phyloP scores from a whole-genome alignment of 2,113 vertebrate genomes.

The Toxotes chatareus region DNA sequence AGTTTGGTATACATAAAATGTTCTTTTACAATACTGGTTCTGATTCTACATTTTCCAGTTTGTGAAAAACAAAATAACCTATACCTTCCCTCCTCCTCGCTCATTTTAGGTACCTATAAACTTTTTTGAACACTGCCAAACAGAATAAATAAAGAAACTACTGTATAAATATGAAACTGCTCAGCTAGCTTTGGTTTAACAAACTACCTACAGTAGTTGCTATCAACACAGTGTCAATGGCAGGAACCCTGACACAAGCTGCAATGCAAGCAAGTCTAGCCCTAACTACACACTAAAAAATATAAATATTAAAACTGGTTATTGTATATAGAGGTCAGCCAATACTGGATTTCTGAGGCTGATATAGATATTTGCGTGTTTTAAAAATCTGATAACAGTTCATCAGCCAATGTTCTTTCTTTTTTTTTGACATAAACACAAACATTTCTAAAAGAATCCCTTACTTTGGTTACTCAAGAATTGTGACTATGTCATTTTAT shows the following conservation, averaged over 20 bases:
- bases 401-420: not conserved
- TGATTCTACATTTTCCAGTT: constrained; percentile 17
- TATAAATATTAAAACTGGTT: not conserved
- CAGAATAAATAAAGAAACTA: constrained; percentile 35
- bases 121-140: not conserved
- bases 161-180: constrained; percentile 36
- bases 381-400: not conserved
- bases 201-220: constrained; percentile 18
- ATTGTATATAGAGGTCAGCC: not conserved
- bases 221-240: constrained; percentile 20
- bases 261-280: not conserved
- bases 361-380: not conserved
- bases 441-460: constrained; percentile 3
- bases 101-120: constrained; percentile 5
- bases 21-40: not conserved
- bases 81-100: not conserved
- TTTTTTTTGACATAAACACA: not conserved
- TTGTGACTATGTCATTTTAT: not conserved
- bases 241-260: constrained; percentile 13
- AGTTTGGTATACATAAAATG: constrained; percentile 29
- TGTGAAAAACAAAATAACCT: constrained; percentile 9
- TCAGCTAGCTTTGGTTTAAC: constrained; percentile 13
- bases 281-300: not conserved
- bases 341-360: constrained; percentile 2
- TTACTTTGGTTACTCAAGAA: not conserved